Percentiles rank a stretch among this genome's conserved stretches.
phyloP scores from a whole-genome alignment of 2,113 vertebrate genomes.

The Siniperca knerii region DNA sequence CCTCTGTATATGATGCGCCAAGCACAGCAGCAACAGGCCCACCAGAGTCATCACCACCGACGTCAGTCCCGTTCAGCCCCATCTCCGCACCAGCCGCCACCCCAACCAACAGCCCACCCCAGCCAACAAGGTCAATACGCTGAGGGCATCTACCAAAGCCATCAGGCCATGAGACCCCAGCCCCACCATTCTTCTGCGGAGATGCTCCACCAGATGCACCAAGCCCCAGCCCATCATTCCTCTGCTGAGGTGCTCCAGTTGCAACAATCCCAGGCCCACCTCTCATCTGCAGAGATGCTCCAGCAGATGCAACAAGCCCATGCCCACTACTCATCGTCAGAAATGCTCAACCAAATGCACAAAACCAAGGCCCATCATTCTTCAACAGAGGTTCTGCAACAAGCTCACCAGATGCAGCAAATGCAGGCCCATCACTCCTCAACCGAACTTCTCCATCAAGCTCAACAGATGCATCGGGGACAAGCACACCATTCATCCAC shows the following conservation, averaged over 20 bases:
- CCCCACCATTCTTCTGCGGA: slow-evolving; percentile 74
- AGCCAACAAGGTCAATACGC: slow-evolving; percentile 65
- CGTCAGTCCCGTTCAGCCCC: slow-evolving; percentile 78
- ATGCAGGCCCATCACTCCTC: slow-evolving; percentile 78
- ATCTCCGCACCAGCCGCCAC: slow-evolving; percentile 66
- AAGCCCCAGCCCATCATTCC: slow-evolving; percentile 66
- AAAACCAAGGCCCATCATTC: slow-evolving; percentile 74
- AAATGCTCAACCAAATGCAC: slow-evolving; percentile 76
- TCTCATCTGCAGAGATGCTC: slow-evolving; percentile 72
- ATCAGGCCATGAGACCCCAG: slow-evolving; percentile 63
- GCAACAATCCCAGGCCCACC: slow-evolving; percentile 67
- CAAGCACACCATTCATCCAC: slow-evolving; percentile 73
- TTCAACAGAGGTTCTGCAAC: slow-evolving; percentile 74
- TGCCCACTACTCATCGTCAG: slow-evolving; percentile 69
- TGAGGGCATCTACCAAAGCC: slow-evolving; percentile 80
- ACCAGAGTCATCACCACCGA: slow-evolving; percentile 66
- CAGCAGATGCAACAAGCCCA: slow-evolving; percentile 73
- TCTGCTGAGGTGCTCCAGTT: slow-evolving; percentile 74
- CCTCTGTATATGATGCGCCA: slow-evolving; percentile 78
- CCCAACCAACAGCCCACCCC: slow-evolving; percentile 55
- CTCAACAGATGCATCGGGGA: slow-evolving; percentile 70
- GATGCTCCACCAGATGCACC: slow-evolving; percentile 73
- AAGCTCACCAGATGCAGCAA: slow-evolving; percentile 71
- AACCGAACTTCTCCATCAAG: slow-evolving; percentile 77
- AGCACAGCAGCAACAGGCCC: slow-evolving; percentile 70